Percentiles rank a stretch among this genome's conserved stretches.
These are phyloP conservation scores for Phocides pigmalion DNA, from an alignment of 1,140 invertebrate genomes.

Conservation along the genomic window DNA sequence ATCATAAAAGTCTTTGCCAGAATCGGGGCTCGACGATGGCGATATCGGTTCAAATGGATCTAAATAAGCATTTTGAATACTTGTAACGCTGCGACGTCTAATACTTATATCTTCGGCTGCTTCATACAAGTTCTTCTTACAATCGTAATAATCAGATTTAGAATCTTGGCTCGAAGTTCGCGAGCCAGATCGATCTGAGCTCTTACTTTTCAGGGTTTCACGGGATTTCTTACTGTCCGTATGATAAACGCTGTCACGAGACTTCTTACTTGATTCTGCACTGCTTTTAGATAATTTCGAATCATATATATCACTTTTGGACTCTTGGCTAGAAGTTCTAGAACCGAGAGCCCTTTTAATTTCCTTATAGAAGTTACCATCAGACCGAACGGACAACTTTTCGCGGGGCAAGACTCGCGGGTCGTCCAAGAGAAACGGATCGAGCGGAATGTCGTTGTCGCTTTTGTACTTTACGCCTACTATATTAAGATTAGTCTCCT, in stretches of 20 bases:
- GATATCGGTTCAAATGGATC: slow-evolving; percentile 82
- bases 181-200: slow-evolving; percentile 83
- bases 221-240: slow-evolving; percentile 86
- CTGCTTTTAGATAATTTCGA: slow-evolving; percentile 86
- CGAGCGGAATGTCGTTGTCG: slow-evolving; percentile 84
- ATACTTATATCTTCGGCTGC: slow-evolving; percentile 58
- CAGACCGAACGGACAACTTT: slow-evolving; percentile 87
- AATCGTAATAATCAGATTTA: slow-evolving; percentile 84
- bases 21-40: slow-evolving; percentile 87
- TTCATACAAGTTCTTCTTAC: slow-evolving; percentile 78
- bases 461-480: slow-evolving; percentile 85
- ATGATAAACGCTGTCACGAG: slow-evolving; percentile 85
- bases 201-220: slow-evolving; percentile 85
- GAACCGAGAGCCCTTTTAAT: slow-evolving; percentile 85
- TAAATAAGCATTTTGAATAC: slow-evolving; percentile 70
- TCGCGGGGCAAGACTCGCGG: slow-evolving; percentile 87
- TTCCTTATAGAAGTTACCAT: slow-evolving; percentile 87
- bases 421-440: slow-evolving; percentile 88
- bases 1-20: slow-evolving; percentile 86
- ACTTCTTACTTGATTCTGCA: slow-evolving; percentile 86
- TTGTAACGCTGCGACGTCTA: slow-evolving; percentile 64
- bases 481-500: slow-evolving; percentile 61
- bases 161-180: slow-evolving; percentile 88
- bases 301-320: slow-evolving; percentile 87
- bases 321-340: slow-evolving; percentile 87